These are phyloP conservation scores for Gymnocheta viridis DNA, from an alignment of 2,888 invertebrate species.

Conservation along the genomic window DNA sequence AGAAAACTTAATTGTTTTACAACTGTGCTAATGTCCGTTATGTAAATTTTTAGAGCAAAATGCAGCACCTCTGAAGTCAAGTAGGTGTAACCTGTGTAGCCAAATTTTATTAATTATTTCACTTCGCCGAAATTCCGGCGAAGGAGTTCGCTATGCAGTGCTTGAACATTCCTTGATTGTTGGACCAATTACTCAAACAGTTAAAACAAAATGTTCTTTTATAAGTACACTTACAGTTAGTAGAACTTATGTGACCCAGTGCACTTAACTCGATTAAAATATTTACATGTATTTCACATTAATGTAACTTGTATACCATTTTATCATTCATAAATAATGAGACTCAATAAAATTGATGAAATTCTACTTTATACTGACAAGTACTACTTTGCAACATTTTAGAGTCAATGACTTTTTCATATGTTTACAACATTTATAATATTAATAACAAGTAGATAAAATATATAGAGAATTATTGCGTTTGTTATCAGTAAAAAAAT, in stretches of 20 bases:
- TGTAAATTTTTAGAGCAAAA: no score
- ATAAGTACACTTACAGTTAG: neutral
- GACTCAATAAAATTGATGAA: conserved; percentile 5
- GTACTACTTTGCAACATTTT: conserved; percentile 34
- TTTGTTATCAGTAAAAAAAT: conserved; percentile 23
- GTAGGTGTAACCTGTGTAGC: no score
- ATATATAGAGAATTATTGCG: conserved; percentile 19
- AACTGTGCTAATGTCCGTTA: no score
- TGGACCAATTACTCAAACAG: no score
- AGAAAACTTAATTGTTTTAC: no score
- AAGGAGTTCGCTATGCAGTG: no score
- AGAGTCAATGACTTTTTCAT: conserved; percentile 56
- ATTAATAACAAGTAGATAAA: conserved; percentile 33
- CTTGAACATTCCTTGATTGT: no score
- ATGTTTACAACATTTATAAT: conserved; percentile 43
- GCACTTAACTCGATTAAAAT: neutral
- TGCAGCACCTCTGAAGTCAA: no score
- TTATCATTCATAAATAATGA: conserved; percentile 42
- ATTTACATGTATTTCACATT: neutral
- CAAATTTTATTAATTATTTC: no score
- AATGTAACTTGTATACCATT: conserved; percentile 2
- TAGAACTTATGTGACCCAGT: neutral
- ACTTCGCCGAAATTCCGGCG: no score
- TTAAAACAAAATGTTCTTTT: no score
- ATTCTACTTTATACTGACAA: conserved; percentile 8